A percentile compares a stretch with the other conserved stretches of the same genome.
These are phyloP conservation scores for Microplitis demolitor DNA, from an alignment of 1,140 invertebrate species.

Conservation along the genomic window DNA sequence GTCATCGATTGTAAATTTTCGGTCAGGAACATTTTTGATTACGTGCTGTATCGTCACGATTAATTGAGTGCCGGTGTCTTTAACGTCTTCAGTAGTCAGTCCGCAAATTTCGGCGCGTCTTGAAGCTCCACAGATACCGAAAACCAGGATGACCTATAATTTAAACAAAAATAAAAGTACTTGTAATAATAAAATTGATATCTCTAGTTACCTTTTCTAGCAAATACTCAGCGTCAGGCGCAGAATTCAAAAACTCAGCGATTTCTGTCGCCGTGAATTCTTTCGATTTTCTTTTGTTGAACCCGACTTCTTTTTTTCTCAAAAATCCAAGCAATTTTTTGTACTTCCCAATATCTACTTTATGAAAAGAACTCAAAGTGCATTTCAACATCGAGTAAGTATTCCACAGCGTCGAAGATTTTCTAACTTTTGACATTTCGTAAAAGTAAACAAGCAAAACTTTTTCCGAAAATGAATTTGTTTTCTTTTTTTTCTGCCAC, in stretches of 20 bases:
- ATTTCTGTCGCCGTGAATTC: background rate
- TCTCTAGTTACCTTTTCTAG: conserved; percentile 16
- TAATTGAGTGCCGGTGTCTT: conserved; percentile 28
- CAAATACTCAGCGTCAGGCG: conserved; percentile 10
- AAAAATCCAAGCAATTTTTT: conserved; percentile 4
- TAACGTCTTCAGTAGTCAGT: conserved; percentile 34
- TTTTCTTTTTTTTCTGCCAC: conserved; percentile 23
- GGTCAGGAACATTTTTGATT: conserved; percentile 10
- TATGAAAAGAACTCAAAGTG: conserved; percentile 30
- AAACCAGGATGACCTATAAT: conserved; percentile 28
- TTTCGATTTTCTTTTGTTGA: conserved; percentile 3
- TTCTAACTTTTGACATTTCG: conserved; percentile 31
- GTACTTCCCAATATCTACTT: conserved; percentile 30
- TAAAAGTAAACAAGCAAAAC: conserved; percentile 37
- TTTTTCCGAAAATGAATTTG: conserved; percentile 32
- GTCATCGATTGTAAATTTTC: conserved; percentile 20
- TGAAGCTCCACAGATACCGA: conserved; percentile 36
- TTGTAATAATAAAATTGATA: background rate
- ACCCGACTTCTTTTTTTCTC: conserved; percentile 2
- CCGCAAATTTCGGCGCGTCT: conserved; percentile 32
- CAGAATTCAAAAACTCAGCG: conserved; percentile 8
- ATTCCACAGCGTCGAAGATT: conserved; percentile 37
- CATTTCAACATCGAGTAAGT: conserved; percentile 39
- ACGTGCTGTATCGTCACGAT: conserved; percentile 32
- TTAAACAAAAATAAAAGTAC: conserved; percentile 4